Evolutionary conservation across 2,888 invertebrate genomes (phyloP).

Genomic region (Acrocyrtus sp.): DNA sequence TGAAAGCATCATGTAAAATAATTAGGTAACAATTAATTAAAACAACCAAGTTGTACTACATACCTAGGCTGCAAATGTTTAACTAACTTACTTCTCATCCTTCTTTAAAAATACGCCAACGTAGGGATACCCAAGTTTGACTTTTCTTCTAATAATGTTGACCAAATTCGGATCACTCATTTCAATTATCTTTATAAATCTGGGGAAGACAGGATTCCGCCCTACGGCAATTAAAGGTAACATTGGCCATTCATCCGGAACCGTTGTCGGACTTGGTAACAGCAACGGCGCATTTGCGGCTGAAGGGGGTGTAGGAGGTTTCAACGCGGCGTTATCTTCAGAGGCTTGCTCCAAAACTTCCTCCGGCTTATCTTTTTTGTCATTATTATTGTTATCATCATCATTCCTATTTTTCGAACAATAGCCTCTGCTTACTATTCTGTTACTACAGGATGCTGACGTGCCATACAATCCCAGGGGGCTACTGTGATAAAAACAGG

Average conservation of each 20-base stretch:
- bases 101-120: slow-evolving; percentile 96
- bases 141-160: slow-evolving; percentile 90
- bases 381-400: slow-evolving; percentile 33
- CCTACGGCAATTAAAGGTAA: slow-evolving; percentile 94
- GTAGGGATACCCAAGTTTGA: slow-evolving; percentile 95
- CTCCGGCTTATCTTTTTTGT: slow-evolving; percentile 21
- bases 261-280: slow-evolving; percentile 87
- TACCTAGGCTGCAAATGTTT: too few relatives aligned
- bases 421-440: slow-evolving; percentile 7
- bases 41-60: too few relatives aligned
- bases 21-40: too few relatives aligned
- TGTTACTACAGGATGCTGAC: not conserved
- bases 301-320: too few relatives aligned
- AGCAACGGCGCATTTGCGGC: slow-evolving; percentile 48
- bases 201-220: slow-evolving; percentile 96
- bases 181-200: slow-evolving; percentile 97
- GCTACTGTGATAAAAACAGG: not conserved
- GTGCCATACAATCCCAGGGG: not conserved
- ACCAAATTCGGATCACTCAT: slow-evolving; percentile 87
- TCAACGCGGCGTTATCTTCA: slow-evolving; percentile 5
- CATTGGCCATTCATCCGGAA: slow-evolving; percentile 97
- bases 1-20: slow-evolving; percentile 64
- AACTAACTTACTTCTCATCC: slow-evolving; percentile 82
- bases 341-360: too few relatives aligned
- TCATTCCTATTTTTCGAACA: slow-evolving; percentile 42